Conservation (phyloP, 2,113 vertebrate species). For the Rhynchomys soricoides region DNA sequence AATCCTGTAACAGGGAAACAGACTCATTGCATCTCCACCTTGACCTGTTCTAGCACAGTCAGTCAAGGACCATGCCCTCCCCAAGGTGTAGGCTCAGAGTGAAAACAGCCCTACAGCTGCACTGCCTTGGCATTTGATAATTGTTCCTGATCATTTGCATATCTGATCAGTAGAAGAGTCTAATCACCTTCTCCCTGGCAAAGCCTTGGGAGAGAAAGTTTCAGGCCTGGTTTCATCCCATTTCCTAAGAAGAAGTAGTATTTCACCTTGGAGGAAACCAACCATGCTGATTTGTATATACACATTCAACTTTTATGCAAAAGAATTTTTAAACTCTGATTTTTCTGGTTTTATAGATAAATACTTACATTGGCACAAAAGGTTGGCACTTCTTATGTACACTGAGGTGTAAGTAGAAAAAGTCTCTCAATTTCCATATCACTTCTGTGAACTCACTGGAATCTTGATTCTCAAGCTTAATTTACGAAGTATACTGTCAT, state of each 20-base stretch:
- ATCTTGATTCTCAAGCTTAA: neutral
- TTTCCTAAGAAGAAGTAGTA: neutral
- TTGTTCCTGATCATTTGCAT: neutral
- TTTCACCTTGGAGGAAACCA: constrained; percentile 41
- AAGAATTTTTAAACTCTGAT: neutral
- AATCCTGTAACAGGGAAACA: neutral
- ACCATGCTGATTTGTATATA: fast-evolving
- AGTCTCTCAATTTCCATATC: neutral
- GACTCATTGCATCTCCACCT: neutral
- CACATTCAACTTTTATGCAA: neutral
- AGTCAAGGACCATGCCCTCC: neutral
- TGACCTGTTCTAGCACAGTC: neutral
- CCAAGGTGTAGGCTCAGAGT: neutral
- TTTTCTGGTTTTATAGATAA: constrained; percentile 3
- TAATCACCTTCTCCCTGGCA: neutral
- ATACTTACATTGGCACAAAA: neutral
- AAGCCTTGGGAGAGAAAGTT: neutral
- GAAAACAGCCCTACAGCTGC: neutral
- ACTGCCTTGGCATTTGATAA: neutral
- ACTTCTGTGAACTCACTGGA: neutral
- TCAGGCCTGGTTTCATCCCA: neutral
- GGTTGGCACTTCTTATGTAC: neutral
- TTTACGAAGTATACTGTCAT: neutral
- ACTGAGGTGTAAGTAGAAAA: neutral
- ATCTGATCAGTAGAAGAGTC: neutral